Conservation (phyloP, 1,140 invertebrate species). For the Dendroctonus valens region DNA sequence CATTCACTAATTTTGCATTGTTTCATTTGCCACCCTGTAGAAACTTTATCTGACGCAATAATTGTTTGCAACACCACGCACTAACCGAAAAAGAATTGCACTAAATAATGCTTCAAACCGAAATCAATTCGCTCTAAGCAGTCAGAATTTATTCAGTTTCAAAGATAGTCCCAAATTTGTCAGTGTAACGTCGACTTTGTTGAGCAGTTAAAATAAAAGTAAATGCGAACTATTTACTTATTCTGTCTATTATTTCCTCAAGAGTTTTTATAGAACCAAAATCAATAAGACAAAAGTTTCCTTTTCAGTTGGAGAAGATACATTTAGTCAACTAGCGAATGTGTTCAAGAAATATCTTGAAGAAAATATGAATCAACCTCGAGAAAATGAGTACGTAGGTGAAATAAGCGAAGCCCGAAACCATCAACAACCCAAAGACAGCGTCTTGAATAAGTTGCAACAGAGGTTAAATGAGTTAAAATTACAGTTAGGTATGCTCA, state of each 20-base stretch:
- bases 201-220: too few species aligned
- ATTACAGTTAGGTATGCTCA: slow-evolving; percentile 39
- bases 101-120: too few species aligned
- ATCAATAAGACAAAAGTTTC: background rate
- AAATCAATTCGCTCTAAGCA: too few species aligned
- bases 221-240: too few species aligned
- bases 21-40: too few species aligned
- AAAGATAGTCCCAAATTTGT: too few species aligned
- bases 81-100: too few species aligned
- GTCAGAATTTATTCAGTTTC: too few species aligned
- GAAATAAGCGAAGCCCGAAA: background rate
- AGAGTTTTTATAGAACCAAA: background rate
- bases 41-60: too few species aligned
- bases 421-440: slow-evolving; percentile 8
- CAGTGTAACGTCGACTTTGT: too few species aligned
- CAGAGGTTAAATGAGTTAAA: slow-evolving; percentile 32
- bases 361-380: background rate
- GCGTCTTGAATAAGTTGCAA: slow-evolving; percentile 19
- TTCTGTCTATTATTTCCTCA: background rate
- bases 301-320: slow-evolving; percentile 17
- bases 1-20: too few species aligned
- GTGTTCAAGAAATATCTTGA: slow-evolving; percentile 20
- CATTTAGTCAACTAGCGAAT: slow-evolving; percentile 10
- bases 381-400: background rate
- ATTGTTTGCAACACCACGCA: too few species aligned